A percentile compares a stretch with the other conserved stretches of the same genome.
These are phyloP conservation scores for Spatula clypeata DNA, from an alignment of 2,797 vertebrate species.

Conservation along the genomic window DNA sequence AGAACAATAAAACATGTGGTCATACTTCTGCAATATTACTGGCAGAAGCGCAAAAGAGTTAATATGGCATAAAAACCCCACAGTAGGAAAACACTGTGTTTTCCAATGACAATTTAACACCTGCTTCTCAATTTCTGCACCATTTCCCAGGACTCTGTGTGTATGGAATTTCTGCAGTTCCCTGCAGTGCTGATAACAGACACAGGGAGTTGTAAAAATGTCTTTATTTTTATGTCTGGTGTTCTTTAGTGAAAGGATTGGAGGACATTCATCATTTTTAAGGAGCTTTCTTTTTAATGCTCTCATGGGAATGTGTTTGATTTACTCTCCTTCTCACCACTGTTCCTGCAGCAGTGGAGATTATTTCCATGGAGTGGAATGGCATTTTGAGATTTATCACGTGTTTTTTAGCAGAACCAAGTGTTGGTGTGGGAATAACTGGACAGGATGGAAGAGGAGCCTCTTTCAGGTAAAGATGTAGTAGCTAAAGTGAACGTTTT, in stretches of 20 bases:
- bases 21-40: not conserved
- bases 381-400: constrained; percentile 21
- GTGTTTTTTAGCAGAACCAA: not conserved
- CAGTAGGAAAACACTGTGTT: not conserved
- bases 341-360: not conserved
- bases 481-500: not conserved
- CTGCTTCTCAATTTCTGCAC: constrained; percentile 42
- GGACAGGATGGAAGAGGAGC: not conserved
- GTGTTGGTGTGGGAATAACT: not conserved
- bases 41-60: not conserved
- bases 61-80: not conserved
- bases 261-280: constrained; percentile 66
- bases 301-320: constrained; percentile 55
- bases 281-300: constrained; percentile 32
- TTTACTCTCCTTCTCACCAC: constrained; percentile 45
- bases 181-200: constrained; percentile 57
- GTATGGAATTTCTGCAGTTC: constrained; percentile 50
- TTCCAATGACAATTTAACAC: constrained; percentile 58
- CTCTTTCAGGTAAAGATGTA: not conserved
- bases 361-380: not conserved
- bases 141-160: not conserved
- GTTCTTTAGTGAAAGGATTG: constrained; percentile 62
- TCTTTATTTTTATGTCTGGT: constrained; percentile 41
- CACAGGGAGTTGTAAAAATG: constrained; percentile 58
- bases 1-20: not conserved